phyloP scores from a whole-genome alignment of 2,113 vertebrate species.

The Coregonus clupeaformis region DNA sequence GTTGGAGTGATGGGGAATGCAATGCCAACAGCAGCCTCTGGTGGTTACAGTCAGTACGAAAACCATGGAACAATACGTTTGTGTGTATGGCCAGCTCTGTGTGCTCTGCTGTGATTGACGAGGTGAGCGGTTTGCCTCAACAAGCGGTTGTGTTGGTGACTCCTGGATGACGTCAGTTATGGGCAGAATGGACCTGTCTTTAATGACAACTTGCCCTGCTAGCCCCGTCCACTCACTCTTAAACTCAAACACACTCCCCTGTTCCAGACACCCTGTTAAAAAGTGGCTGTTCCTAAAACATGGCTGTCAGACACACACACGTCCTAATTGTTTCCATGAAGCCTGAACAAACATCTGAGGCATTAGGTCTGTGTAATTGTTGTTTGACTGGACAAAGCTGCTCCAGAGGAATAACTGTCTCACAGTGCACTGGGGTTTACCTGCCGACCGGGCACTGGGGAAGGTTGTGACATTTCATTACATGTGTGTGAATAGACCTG shows the following conservation, averaged over 20 bases:
- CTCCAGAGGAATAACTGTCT: constrained; percentile 19
- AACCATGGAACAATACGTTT: not conserved
- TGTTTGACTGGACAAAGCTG: constrained; percentile 41
- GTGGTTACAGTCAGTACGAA: constrained; percentile 40
- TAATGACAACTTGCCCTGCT: constrained; percentile 3
- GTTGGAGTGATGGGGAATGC: not conserved
- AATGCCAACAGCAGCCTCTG: constrained; percentile 67
- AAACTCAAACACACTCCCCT: not conserved
- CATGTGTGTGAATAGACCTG: constrained; percentile 21
- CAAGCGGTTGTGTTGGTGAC: constrained; percentile 45
- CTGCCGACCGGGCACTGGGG: constrained; percentile 15
- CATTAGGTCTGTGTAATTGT: constrained; percentile 54
- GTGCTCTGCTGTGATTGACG: constrained; percentile 57
- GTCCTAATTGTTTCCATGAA: constrained; percentile 50
- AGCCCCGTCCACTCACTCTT: constrained; percentile 7
- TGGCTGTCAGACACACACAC: constrained; percentile 27
- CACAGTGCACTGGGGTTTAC: constrained; percentile 19
- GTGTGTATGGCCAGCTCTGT: not conserved
- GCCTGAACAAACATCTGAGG: constrained; percentile 59
- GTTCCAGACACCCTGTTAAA: constrained; percentile 29
- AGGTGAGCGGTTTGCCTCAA: constrained; percentile 59
- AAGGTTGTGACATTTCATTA: constrained; percentile 46
- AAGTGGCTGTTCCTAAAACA: constrained; percentile 33
- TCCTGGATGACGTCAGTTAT: constrained; percentile 50
- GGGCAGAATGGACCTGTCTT: constrained; percentile 29